Evolutionary conservation across 2,888 invertebrate species (phyloP).

Genomic region (Aphidius colemani): DNA sequence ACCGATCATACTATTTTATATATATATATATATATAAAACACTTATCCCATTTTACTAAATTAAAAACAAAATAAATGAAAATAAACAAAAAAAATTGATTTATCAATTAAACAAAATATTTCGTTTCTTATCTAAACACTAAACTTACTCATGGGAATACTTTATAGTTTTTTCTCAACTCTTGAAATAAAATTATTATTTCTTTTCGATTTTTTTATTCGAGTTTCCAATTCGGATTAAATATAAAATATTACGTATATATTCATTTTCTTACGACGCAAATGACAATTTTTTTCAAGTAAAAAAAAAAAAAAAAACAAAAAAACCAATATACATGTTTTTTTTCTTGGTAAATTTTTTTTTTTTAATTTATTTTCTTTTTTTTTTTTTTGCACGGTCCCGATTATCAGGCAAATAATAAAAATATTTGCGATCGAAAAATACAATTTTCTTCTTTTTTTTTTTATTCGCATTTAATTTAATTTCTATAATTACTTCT

Average conservation of each 20-base stretch:
- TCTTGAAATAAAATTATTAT: slow-evolving; percentile 12
- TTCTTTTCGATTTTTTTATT: slow-evolving; percentile 9
- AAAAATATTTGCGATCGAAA: slow-evolving; percentile 33
- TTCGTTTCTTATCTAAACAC: slow-evolving; percentile 23
- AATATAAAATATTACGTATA: slow-evolving; percentile 16
- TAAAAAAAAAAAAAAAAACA: too few species aligned
- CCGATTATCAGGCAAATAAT: slow-evolving; percentile 25
- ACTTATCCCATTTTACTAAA: neutral
- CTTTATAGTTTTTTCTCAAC: slow-evolving; percentile 5
- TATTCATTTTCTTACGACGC: slow-evolving; percentile 14
- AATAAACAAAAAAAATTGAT: neutral
- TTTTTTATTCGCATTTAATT: slow-evolving; percentile 8
- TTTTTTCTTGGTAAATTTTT: slow-evolving; percentile 16
- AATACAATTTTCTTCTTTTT: slow-evolving; percentile 28
- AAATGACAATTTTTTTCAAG: slow-evolving; percentile 2
- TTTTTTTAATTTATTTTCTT: slow-evolving; percentile 13
- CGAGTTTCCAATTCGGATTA: neutral
- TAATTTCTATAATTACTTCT: slow-evolving; percentile 17
- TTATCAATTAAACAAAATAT: slow-evolving; percentile 16
- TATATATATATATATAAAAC: slow-evolving; percentile 29
- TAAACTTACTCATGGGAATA: slow-evolving; percentile 17
- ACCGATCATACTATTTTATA: slow-evolving; percentile 42
- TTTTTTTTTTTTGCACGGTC: slow-evolving; percentile 39
- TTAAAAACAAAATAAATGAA: too few species aligned
- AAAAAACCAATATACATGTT: slow-evolving; percentile 5